Base-by-base conservation (phyloP, 2,113 vertebrate genomes). In the Eidolon helvum region DNA sequence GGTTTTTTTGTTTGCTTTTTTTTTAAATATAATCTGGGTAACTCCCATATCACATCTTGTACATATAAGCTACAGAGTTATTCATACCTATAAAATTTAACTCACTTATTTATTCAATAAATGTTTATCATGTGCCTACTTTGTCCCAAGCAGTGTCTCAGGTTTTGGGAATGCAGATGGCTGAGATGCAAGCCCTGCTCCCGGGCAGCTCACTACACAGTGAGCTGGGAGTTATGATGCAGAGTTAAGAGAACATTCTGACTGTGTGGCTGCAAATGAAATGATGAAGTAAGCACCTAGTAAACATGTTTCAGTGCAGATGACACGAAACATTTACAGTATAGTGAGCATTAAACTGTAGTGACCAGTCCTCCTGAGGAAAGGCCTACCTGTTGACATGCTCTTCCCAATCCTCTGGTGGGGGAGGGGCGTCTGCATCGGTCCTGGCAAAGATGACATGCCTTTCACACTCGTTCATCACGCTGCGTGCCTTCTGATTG, bases 401-500 rank as follows among this genome's bases (percentile, higher is more conserved):
- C 61, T 99, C 99, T 93, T 99, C 99, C 99, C 99, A 99, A 98
- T 99, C 99, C 4, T 99, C 99, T 0, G 99, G 99, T 0, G 99
- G 99, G 0, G 99, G 99, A 0, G 99, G 99, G 26, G 99, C 99
- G 6, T 99, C 99, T 0, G 99, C 99, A 2, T 99, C 99, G 0
- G 99, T 99, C 75, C 99, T 99, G 48, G 99, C 99, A 7, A 99
- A 99, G 97, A 99, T 99, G 15, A 99, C 99, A 0, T 99, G 99
- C 0, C 99, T 98, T 94, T 99, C 99, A 68, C 99, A 99, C 97
- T 99, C 99, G 11, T 99, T 99, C 99, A 99, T 99, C 96, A 99
- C 99, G 28, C 99, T 99, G 0, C 99, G 99, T 0, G 99, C 99
- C 97, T 99, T 99, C 96, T 99, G 99, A 96, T 99, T 99, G 98